These are phyloP conservation scores for Sclerurus mexicanus DNA, from an alignment of 2,113 vertebrate genomes.

Conservation along the genomic window DNA sequence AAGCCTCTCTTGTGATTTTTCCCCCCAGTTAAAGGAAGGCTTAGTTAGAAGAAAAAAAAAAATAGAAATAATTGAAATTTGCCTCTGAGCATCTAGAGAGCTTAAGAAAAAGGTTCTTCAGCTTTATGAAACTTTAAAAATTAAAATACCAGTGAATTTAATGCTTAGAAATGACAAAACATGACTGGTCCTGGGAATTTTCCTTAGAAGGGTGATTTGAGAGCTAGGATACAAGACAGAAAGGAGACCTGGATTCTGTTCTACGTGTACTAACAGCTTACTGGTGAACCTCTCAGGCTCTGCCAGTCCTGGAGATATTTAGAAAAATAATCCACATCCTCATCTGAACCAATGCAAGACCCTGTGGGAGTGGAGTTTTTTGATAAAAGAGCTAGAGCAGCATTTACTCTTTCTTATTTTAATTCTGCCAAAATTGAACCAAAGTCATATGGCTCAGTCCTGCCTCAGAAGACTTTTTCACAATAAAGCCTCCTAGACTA, in stretches of 20 bases:
- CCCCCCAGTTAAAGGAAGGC: not conserved
- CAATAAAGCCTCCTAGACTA: not conserved
- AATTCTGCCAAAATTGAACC: not conserved
- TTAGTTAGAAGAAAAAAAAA: not conserved
- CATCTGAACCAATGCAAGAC: not conserved
- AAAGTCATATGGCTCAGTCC: not conserved
- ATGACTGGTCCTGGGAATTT: not conserved
- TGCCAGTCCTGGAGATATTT: not conserved
- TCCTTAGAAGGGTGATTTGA: not conserved
- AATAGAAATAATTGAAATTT: not conserved
- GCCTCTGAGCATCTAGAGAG: constrained; percentile 8
- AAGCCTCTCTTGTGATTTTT: constrained; percentile 33
- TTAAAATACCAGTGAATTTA: constrained; percentile 23
- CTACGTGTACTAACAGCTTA: not conserved
- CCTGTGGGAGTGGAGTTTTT: not conserved
- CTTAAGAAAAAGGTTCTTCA: constrained; percentile 1
- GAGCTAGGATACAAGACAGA: not conserved
- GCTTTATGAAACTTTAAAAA: constrained; percentile 29
- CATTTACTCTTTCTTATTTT: not conserved
- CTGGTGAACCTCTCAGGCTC: not conserved
- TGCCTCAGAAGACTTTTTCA: not conserved
- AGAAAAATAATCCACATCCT: not conserved
- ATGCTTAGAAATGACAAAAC: constrained; percentile 20
- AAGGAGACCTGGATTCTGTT: constrained; percentile 1
- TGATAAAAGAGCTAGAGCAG: not conserved